Conservation (phyloP, 2,888 invertebrate species). For the Drosophila lacicola region DNA sequence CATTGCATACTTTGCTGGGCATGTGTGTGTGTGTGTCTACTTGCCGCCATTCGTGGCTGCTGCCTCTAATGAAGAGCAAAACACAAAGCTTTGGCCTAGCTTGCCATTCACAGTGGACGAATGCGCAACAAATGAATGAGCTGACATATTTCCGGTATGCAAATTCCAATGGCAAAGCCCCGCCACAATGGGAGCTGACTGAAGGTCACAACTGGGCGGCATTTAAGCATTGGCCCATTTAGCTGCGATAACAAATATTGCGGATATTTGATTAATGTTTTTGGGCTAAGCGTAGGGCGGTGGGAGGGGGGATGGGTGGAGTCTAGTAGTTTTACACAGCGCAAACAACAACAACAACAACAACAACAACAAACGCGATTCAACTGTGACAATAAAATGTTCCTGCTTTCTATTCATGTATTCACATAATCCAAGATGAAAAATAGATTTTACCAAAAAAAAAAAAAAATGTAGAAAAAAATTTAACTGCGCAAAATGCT, state of each 20-base stretch:
- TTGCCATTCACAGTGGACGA: slow-evolving; percentile 27
- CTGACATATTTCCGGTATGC: slow-evolving; percentile 18
- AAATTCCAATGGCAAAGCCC: slow-evolving; percentile 11
- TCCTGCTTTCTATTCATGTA: slow-evolving; percentile 71
- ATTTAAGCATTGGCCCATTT: slow-evolving; percentile 13
- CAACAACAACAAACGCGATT: slow-evolving; percentile 35
- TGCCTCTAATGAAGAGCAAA: slow-evolving; percentile 68
- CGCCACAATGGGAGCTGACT: not conserved
- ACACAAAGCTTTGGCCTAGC: slow-evolving; percentile 29
- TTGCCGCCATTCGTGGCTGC: slow-evolving; percentile 41
- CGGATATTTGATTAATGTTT: slow-evolving; percentile 72
- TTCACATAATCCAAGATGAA: slow-evolving; percentile 78
- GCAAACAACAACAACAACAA: not conserved
- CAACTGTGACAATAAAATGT: slow-evolving; percentile 77
- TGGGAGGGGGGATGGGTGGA: not conserved
- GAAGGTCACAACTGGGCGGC: slow-evolving; percentile 25
- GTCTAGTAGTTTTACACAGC: slow-evolving; percentile 1
- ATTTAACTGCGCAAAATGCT: slow-evolving; percentile 76
- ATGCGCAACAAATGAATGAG: slow-evolving; percentile 48
- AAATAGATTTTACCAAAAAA: slow-evolving; percentile 72
- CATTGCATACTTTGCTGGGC: slow-evolving; percentile 35
- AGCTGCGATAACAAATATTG: slow-evolving; percentile 48
- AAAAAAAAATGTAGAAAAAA: slow-evolving; percentile 13
- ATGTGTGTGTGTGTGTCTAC: slow-evolving; percentile 23
- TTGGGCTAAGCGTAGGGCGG: not conserved